Evolutionary conservation across 2,888 invertebrate species (phyloP).

Genomic region (Rotaria magnacalcarata): DNA sequence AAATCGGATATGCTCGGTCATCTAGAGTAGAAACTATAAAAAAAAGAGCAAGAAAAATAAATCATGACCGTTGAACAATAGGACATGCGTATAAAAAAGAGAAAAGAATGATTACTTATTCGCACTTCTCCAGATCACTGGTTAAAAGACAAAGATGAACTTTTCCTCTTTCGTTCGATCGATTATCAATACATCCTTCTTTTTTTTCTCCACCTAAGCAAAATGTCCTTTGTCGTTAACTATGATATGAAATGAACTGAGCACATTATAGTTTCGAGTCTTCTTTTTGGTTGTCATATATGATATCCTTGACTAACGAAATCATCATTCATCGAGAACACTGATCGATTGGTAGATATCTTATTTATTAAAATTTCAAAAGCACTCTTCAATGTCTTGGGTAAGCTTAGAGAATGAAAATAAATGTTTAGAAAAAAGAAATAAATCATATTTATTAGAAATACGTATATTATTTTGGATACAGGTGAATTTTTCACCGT

Average conservation of each 20-base stretch:
- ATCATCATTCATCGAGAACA: no score
- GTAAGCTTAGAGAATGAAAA: no score
- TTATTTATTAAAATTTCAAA: no score
- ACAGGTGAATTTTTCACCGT: no score
- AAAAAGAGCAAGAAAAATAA: no score
- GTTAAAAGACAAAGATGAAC: not conserved
- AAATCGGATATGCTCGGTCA: not conserved
- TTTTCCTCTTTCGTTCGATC: not conserved
- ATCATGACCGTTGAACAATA: not conserved
- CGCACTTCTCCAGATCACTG: not conserved
- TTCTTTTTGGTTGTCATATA: not conserved
- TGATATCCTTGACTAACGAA: no score
- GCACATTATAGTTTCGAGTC: not conserved
- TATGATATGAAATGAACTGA: not conserved
- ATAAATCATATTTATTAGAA: no score
- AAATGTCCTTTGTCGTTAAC: not conserved
- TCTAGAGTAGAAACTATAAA: not conserved
- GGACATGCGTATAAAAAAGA: not conserved
- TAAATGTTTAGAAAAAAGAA: no score
- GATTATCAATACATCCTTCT: not conserved
- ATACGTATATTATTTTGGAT: no score
- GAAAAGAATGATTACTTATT: not conserved
- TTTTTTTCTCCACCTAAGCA: not conserved
- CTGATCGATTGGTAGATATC: no score
- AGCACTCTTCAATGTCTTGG: no score